Conservation (phyloP, 2,888 invertebrate species). For the Pristionchus entomophagus region DNA sequence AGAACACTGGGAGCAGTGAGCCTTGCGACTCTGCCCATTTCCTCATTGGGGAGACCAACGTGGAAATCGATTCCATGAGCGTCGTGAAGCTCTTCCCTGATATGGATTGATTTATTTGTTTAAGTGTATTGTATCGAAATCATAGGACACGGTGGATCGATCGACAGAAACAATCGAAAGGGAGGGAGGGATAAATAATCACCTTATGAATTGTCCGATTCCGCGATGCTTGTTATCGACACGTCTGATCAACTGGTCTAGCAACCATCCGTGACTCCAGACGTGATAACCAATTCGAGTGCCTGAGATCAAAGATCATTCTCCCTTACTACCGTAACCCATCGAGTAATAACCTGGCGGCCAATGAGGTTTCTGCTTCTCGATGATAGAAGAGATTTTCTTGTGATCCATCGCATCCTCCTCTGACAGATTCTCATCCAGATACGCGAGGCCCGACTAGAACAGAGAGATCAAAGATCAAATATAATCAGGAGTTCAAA, state of each 20-base stretch:
- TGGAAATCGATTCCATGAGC: conserved; percentile 71
- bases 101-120: too few relatives aligned
- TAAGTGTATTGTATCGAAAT: too few relatives aligned
- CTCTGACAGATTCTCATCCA: conserved; percentile 62
- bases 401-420: conserved; percentile 61
- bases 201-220: conserved; percentile 56
- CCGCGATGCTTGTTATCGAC: conserved; percentile 55
- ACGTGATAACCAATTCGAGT: conserved; percentile 55
- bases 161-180: not conserved
- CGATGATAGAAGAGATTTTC: conserved; percentile 56
- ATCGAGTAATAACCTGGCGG: conserved; percentile 53
- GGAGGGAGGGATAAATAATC: not conserved
- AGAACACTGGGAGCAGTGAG: conserved; percentile 54
- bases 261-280: conserved; percentile 59
- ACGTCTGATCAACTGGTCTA: conserved; percentile 59
- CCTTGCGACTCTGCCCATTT: conserved; percentile 60
- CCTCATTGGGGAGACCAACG: conserved; percentile 71
- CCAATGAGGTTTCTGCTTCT: conserved; percentile 63
- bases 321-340: not conserved
- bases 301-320: not conserved
- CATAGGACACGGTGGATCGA: too few relatives aligned
- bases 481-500: not conserved
- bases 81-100: conserved; percentile 54
- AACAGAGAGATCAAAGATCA: not conserved
- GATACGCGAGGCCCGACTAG: conserved; percentile 63